Evolutionary conservation across 2,888 invertebrate genomes (phyloP).

Genomic region (Synergus itoensis): DNA sequence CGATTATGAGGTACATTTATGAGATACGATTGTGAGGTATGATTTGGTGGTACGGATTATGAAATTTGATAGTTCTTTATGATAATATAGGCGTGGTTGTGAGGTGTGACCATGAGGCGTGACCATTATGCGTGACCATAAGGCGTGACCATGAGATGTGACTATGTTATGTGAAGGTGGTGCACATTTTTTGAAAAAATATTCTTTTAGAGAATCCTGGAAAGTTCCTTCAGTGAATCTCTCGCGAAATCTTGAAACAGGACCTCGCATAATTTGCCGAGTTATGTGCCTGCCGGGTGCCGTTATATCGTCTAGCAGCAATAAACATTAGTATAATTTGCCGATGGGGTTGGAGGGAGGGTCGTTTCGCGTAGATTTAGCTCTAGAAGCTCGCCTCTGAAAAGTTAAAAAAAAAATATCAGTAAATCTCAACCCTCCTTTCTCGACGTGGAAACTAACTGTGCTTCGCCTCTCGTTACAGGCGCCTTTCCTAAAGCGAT

Average conservation of each 20-base stretch:
- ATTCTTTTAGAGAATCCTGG: background rate
- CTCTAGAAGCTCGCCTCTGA: slow-evolving; percentile 1
- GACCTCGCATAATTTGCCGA: slow-evolving; percentile 59
- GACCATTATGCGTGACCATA: too few species aligned
- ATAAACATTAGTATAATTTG: slow-evolving; percentile 65
- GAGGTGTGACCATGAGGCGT: too few species aligned
- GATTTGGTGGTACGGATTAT: too few species aligned
- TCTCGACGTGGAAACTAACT: slow-evolving; percentile 12
- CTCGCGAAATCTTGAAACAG: slow-evolving; percentile 58
- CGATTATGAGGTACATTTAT: too few species aligned
- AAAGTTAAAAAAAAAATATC: slow-evolving; percentile 13
- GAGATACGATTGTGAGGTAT: too few species aligned
- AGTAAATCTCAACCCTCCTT: slow-evolving; percentile 28
- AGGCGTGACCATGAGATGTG: too few species aligned
- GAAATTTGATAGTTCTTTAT: too few species aligned
- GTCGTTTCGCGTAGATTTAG: slow-evolving; percentile 5
- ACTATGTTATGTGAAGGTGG: too few species aligned
- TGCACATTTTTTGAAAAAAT: background rate
- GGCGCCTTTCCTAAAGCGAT: slow-evolving; percentile 14
- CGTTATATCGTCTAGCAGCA: slow-evolving; percentile 60
- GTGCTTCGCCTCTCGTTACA: background rate
- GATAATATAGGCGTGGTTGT: too few species aligned
- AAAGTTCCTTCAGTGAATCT: slow-evolving; percentile 2
- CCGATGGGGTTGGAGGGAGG: slow-evolving; percentile 20
- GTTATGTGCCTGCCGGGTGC: slow-evolving; percentile 61